Conservation (phyloP, 2,888 invertebrate genomes). For the Diarsia dahlii region DNA sequence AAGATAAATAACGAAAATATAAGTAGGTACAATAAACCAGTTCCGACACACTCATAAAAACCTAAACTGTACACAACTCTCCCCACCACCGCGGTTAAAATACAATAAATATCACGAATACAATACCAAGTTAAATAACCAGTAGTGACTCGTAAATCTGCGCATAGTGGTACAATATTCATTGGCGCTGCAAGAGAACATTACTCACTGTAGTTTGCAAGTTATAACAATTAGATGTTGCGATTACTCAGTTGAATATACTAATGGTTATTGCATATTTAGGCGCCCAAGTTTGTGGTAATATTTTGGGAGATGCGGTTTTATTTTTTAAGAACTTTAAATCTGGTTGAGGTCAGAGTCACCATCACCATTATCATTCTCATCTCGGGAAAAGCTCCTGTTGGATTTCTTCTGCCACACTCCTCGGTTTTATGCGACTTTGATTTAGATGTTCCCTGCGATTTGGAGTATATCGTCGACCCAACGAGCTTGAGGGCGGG, state of each 20-base stretch:
- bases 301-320: not conserved
- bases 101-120: conserved; percentile 46
- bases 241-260: conserved; percentile 27
- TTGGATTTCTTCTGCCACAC: no score
- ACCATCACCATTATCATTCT: no score
- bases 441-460: no score
- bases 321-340: not conserved
- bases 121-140: conserved; percentile 42
- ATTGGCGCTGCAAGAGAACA: conserved; percentile 37
- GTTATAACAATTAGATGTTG: conserved; percentile 56
- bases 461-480: no score
- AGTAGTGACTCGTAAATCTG: conserved; percentile 49
- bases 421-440: no score
- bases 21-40: not conserved
- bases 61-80: not conserved
- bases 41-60: not conserved
- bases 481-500: not conserved
- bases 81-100: conserved; percentile 10
- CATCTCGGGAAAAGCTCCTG: no score
- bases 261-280: conserved; percentile 34
- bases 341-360: not conserved
- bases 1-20: not conserved
- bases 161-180: conserved; percentile 56
- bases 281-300: not conserved
- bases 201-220: conserved; percentile 55